Conservation (phyloP, 2,888 invertebrate species). For the Sympetrum striolatum region DNA sequence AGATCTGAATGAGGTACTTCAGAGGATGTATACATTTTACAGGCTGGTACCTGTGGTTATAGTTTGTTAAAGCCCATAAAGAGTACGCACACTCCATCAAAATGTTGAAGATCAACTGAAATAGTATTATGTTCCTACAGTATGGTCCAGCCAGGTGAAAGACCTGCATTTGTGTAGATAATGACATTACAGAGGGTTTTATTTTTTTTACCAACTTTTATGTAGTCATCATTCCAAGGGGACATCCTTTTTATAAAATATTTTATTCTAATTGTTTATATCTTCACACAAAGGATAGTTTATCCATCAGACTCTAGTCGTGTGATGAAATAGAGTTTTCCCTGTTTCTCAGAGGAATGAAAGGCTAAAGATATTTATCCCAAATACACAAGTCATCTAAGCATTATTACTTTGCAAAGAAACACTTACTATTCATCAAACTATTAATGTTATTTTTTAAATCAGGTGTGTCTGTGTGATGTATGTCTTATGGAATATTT, state of each 20-base stretch:
- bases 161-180: slow-evolving; percentile 41
- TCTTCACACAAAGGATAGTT: slow-evolving; percentile 38
- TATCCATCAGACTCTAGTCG: slow-evolving; percentile 42
- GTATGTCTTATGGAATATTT: slow-evolving; percentile 28
- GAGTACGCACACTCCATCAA: slow-evolving; percentile 33
- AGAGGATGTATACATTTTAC: slow-evolving; percentile 20
- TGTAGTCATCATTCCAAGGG: slow-evolving; percentile 44
- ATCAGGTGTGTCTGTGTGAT: slow-evolving; percentile 42
- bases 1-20: slow-evolving; percentile 23
- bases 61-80: slow-evolving; percentile 33
- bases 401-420: slow-evolving; percentile 31
- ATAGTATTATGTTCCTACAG: slow-evolving; percentile 45
- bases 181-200: slow-evolving; percentile 44
- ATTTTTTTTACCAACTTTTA: slow-evolving; percentile 46
- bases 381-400: slow-evolving; percentile 26
- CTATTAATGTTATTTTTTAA: slow-evolving; percentile 38
- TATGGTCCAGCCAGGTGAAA: slow-evolving; percentile 40
- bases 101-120: slow-evolving; percentile 38
- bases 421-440: slow-evolving; percentile 33
- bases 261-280: slow-evolving; percentile 44
- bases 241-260: slow-evolving; percentile 44
- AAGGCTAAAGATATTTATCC: slow-evolving; percentile 38
- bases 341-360: slow-evolving; percentile 44
- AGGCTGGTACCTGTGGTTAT: slow-evolving; percentile 42
- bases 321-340: slow-evolving; percentile 38